These are phyloP conservation scores for Menidia beryllina DNA, from an alignment of 2,113 vertebrate genomes.

Conservation along the genomic window DNA sequence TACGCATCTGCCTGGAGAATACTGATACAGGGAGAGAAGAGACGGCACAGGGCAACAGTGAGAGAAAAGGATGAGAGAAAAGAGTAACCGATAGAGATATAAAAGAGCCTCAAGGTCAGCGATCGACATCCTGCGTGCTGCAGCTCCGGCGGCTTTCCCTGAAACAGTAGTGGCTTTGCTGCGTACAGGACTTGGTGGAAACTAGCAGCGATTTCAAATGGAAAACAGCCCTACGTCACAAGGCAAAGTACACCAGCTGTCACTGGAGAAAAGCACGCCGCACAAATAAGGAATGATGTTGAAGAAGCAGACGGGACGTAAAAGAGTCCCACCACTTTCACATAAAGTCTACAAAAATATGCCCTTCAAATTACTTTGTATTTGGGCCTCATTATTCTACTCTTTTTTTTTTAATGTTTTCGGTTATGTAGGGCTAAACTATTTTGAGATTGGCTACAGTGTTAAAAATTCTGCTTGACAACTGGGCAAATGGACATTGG, in stretches of 20 bases:
- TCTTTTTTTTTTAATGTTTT: too few species aligned
- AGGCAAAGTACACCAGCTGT: slow-evolving; percentile 34
- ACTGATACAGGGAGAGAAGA: background rate
- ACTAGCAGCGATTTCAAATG: slow-evolving; percentile 56
- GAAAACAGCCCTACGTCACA: slow-evolving; percentile 54
- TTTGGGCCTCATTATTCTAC: too few species aligned
- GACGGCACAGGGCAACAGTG: background rate
- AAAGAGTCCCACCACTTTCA: background rate
- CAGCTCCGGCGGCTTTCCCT: slow-evolving; percentile 32
- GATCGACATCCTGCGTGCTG: slow-evolving; percentile 36
- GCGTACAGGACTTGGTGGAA: slow-evolving; percentile 51
- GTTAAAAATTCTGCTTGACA: too few species aligned
- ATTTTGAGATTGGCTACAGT: too few species aligned
- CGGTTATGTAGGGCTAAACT: too few species aligned
- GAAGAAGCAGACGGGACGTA: background rate
- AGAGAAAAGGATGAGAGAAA: background rate
- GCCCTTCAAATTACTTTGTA: background rate
- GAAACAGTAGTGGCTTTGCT: slow-evolving; percentile 50
- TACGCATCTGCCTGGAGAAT: background rate
- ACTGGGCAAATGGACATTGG: too few species aligned
- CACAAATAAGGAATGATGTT: slow-evolving; percentile 9
- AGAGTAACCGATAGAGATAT: background rate
- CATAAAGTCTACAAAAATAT: background rate
- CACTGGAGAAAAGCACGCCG: slow-evolving; percentile 22
- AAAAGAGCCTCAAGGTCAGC: slow-evolving; percentile 46